phyloP scores from a whole-genome alignment of 1,140 invertebrate species.

The Neodiprion pinetum region DNA sequence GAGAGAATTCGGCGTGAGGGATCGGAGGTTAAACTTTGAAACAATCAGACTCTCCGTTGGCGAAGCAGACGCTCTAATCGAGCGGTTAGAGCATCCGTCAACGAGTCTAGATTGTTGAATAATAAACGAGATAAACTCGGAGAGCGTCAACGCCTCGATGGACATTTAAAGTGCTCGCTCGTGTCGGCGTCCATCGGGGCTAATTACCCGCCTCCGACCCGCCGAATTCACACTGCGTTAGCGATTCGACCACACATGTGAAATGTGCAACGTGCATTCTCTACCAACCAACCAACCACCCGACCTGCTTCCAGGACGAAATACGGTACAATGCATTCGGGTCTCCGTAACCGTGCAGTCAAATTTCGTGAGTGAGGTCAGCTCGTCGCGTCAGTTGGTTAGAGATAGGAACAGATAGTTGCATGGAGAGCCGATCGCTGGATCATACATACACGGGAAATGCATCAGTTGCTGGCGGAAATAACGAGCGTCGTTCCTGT shows the following conservation, averaged over 20 bases:
- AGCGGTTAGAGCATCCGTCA: background rate
- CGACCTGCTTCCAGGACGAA: background rate
- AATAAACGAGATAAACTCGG: conserved; percentile 43
- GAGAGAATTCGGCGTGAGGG: too few relatives aligned
- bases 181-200: conserved; percentile 51
- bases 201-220: conserved; percentile 45
- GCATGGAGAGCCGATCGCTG: too few relatives aligned
- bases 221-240: background rate
- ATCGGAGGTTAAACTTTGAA: too few relatives aligned
- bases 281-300: background rate
- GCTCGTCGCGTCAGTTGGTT: too few relatives aligned
- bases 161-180: conserved; percentile 56
- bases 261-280: conserved; percentile 24
- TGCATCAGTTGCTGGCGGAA: background rate
- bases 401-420: background rate
- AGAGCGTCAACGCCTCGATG: conserved; percentile 32
- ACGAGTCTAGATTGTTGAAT: conserved; percentile 42
- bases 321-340: background rate
- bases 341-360: too few relatives aligned
- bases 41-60: too few relatives aligned
- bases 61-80: too few relatives aligned
- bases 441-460: background rate
- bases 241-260: conserved; percentile 14
- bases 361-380: too few relatives aligned
- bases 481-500: background rate